These are phyloP conservation scores for Heliconius erato DNA, from an alignment of 2,888 invertebrate genomes.

Conservation along the genomic window DNA sequence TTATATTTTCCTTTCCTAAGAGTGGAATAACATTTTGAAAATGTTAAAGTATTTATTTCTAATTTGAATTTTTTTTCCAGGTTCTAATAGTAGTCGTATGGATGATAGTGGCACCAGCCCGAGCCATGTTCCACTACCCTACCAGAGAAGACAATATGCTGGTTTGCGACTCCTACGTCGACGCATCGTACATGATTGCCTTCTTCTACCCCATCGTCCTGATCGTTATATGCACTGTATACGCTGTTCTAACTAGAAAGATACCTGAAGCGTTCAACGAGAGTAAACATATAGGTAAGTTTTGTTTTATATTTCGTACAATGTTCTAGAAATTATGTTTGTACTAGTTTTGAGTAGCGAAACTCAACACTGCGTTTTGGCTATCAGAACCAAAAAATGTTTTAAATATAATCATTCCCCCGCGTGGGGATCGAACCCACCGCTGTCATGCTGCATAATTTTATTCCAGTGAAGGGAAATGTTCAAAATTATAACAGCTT, in stretches of 20 bases:
- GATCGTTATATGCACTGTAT: conserved; percentile 97
- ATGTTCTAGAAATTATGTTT: too few species aligned
- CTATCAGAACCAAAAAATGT: too few species aligned
- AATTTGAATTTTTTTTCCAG: conserved; percentile 67
- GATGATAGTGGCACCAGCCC: conserved; percentile 96
- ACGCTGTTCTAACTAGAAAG: conserved; percentile 97
- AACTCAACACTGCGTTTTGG: too few species aligned
- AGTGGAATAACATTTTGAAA: too few species aligned
- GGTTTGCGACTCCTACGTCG: conserved; percentile 96
- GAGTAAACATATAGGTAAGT: conserved; percentile 97
- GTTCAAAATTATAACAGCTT: too few species aligned
- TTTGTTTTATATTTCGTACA: background rate
- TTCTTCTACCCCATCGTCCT: conserved; percentile 97
- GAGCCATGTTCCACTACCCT: conserved; percentile 95
- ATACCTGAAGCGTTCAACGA: conserved; percentile 99
- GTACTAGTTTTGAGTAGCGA: too few species aligned
- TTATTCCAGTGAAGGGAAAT: too few species aligned
- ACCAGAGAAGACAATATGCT: conserved; percentile 96
- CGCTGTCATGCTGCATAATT: too few species aligned
- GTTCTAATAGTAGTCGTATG: conserved; percentile 95
- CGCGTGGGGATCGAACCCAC: too few species aligned
- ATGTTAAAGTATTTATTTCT: background rate
- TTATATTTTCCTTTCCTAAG: too few species aligned
- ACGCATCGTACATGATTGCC: conserved; percentile 97
- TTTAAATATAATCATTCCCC: too few species aligned